A percentile compares a stretch with the other conserved stretches of the same genome.
phyloP scores from a whole-genome alignment of 2,888 invertebrate species.

The Diarsia brunnea region DNA sequence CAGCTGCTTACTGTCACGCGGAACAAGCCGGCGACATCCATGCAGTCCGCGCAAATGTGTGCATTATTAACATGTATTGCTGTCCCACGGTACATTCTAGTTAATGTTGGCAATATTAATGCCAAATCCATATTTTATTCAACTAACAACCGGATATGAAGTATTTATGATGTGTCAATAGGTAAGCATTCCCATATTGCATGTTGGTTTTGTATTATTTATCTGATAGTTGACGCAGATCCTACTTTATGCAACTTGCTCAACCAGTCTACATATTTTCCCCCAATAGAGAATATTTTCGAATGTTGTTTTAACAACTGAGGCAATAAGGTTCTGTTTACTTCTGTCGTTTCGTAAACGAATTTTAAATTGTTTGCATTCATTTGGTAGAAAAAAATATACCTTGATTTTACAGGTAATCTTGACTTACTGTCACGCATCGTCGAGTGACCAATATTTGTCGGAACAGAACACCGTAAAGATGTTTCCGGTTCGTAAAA shows the following conservation, averaged over 20 bases:
- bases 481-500: conserved; percentile 88
- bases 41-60: conserved; percentile 41
- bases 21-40: conserved; percentile 77
- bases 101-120: conserved; percentile 49
- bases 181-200: not conserved
- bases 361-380: conserved; percentile 54
- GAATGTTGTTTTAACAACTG: conserved; percentile 50
- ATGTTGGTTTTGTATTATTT: not conserved
- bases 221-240: not conserved
- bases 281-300: conserved; percentile 10
- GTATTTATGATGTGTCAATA: conserved; percentile 27
- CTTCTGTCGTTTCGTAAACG: conserved; percentile 43
- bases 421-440: conserved; percentile 83
- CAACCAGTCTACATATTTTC: conserved; percentile 16
- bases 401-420: conserved; percentile 70
- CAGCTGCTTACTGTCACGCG: conserved; percentile 84
- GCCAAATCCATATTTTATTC: conserved; percentile 42
- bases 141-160: conserved; percentile 13
- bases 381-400: conserved; percentile 35
- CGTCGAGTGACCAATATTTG: conserved; percentile 89
- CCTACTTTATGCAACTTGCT: not conserved
- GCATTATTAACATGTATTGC: conserved; percentile 63
- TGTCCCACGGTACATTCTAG: conserved; percentile 44
- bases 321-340: conserved; percentile 58
- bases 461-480: conserved; percentile 86